phyloP scores from a whole-genome alignment of 2,888 invertebrate genomes.

The Lasioglossum villosulum region DNA sequence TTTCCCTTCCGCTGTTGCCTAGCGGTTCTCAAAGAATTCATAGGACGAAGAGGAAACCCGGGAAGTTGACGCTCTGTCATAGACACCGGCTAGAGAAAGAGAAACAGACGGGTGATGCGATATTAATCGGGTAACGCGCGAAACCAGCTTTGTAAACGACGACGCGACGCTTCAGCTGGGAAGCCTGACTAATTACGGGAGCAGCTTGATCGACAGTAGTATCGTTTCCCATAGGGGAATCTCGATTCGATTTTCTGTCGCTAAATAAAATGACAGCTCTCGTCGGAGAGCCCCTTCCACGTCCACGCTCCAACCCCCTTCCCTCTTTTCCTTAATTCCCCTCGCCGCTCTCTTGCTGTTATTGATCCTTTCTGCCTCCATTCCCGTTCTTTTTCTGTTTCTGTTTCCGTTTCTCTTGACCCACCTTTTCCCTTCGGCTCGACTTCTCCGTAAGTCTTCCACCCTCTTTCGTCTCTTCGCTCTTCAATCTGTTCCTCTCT shows the following conservation, averaged over 20 bases:
- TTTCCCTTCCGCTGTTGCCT: slow-evolving; percentile 5
- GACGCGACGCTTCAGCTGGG: slow-evolving; percentile 9
- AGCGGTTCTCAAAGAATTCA: background rate
- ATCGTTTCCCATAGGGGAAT: slow-evolving; percentile 27
- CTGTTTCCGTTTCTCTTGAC: background rate
- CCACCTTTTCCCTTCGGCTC: background rate
- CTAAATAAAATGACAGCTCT: slow-evolving; percentile 57
- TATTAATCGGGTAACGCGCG: slow-evolving; percentile 39
- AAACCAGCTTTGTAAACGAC: background rate
- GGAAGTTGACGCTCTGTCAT: slow-evolving; percentile 20
- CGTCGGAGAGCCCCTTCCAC: background rate
- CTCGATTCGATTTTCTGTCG: slow-evolving; percentile 61
- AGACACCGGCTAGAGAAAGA: background rate
- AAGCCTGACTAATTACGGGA: slow-evolving; percentile 56
- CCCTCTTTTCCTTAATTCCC: background rate
- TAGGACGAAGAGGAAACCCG: slow-evolving; percentile 17
- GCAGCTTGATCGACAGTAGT: slow-evolving; percentile 41
- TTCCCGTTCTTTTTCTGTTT: background rate
- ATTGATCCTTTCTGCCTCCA: background rate
- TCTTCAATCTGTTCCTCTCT: background rate
- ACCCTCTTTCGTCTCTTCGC: background rate
- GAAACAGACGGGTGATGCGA: background rate
- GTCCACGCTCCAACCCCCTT: no score
- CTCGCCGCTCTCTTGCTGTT: background rate
- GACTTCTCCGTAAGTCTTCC: background rate